Evolutionary conservation across 2,888 invertebrate genomes (phyloP), one percentile per base, ranked within the genome.

Genomic region (Epinotia demarniana): DNA sequence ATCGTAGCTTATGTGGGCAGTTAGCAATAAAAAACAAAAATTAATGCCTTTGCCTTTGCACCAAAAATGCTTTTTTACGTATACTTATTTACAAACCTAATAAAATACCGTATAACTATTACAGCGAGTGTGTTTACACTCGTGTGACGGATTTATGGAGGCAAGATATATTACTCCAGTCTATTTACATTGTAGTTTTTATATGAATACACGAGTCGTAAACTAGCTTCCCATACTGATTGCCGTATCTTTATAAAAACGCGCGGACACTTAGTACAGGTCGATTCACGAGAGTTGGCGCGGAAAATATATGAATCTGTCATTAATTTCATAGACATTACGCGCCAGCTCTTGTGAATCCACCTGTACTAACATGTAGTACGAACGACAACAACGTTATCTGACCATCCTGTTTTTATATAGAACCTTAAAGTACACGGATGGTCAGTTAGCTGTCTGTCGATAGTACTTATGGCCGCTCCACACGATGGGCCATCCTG

Each of bases 141-240:
- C 2, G 43, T 39, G 16, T 27, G 64, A 60, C 60, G 27, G 49
- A 23, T 27, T 16, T n/a, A 46, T 23, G 23, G 49, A 64, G 64
- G 64, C 49, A n/a, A 23, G 19, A n/a, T 64, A 53, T 53, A 66
- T 53, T 4, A 27, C 33, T 16, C 12, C 53, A 23, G 49, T 53
- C 53, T 53, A 27, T 27, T 49, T 43, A 60, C 27, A 60, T 27
- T 60, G 8, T 27, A 53, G 11, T 33, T n/a, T 53, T 27, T 53
- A 66, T 53, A 66, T 16, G 27, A 60, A 60, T 16, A 66, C 23
- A 53, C 49, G 53, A 27, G 49, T 46, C 49, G 5, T 66, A 53
- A 66, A 23, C 27, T 46, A 23, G 12, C 43, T 63, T 63, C 3
- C 11, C n/a, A n/a, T 9, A 13, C 5, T 49, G 49, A 16, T 49